phyloP scores from a whole-genome alignment of 2,797 vertebrate genomes.

The Buceros bicornis region DNA sequence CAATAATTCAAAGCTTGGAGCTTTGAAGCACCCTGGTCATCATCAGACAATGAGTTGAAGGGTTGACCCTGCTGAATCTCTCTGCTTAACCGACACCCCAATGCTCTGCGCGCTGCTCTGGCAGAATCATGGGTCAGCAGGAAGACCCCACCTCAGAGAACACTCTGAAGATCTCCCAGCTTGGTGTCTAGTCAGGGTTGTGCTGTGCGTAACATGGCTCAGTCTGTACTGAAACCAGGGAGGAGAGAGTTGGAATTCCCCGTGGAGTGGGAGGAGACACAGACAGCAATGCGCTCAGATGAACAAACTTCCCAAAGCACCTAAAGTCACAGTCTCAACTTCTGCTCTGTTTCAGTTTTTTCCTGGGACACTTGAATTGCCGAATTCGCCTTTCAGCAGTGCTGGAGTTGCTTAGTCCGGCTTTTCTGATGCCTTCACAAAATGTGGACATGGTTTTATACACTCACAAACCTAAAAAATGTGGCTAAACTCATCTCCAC shows the following conservation, averaged over 20 bases:
- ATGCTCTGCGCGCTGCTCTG: not conserved
- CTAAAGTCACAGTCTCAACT: not conserved
- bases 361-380: not conserved
- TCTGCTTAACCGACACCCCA: not conserved
- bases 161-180: not conserved
- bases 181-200: not conserved
- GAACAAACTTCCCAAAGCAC: not conserved
- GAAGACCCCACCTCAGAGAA: not conserved
- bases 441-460: not conserved
- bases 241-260: not conserved
- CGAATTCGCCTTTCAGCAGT: not conserved
- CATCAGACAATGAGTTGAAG: not conserved
- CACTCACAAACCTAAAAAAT: not conserved
- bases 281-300: not conserved
- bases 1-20: not conserved
- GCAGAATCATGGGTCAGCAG: not conserved
- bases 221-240: not conserved
- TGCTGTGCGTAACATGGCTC: not conserved
- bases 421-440: not conserved
- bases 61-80: not conserved
- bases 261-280: rapidly evolving
- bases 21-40: not conserved
- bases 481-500: not conserved
- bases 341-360: not conserved
- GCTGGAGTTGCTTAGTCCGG: not conserved